These are phyloP conservation scores for Phaethon lepturus DNA, from an alignment of 2,113 vertebrate species.

Conservation along the genomic window DNA sequence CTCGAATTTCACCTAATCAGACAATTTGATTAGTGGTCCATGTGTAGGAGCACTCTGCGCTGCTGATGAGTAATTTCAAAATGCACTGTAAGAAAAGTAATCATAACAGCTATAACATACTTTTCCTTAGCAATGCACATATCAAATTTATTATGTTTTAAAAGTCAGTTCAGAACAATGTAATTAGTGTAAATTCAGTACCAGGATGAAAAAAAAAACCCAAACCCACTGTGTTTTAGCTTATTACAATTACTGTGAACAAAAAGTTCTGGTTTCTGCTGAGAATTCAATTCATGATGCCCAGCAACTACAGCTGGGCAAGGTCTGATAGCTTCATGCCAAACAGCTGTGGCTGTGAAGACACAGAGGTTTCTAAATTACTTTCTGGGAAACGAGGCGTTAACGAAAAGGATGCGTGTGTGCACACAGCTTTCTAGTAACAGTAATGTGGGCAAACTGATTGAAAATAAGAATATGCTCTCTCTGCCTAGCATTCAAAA, in stretches of 20 bases:
- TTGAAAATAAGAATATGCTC: neutral
- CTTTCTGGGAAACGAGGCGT: neutral
- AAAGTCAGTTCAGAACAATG: constrained; percentile 8
- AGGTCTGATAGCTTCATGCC: neutral
- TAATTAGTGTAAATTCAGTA: constrained; percentile 3
- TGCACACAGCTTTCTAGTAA: neutral
- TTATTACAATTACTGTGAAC: neutral
- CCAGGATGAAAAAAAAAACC: neutral
- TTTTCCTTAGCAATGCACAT: neutral
- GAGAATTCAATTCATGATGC: neutral
- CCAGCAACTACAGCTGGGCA: neutral
- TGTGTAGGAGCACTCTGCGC: neutral
- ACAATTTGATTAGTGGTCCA: constrained; percentile 27
- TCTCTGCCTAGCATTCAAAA: neutral
- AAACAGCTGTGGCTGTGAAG: neutral
- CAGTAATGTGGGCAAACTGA: neutral
- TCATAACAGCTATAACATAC: neutral
- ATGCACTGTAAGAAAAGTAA: constrained; percentile 16
- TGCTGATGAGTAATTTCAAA: constrained; percentile 13
- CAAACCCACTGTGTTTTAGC: neutral
- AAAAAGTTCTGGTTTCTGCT: neutral
- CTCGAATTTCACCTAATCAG: constrained; percentile 57
- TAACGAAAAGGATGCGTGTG: neutral
- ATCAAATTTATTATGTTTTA: constrained; percentile 7
- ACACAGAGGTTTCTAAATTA: neutral